phyloP scores from a whole-genome alignment of 2,888 invertebrate species.

The Cheilosia scutellata region DNA sequence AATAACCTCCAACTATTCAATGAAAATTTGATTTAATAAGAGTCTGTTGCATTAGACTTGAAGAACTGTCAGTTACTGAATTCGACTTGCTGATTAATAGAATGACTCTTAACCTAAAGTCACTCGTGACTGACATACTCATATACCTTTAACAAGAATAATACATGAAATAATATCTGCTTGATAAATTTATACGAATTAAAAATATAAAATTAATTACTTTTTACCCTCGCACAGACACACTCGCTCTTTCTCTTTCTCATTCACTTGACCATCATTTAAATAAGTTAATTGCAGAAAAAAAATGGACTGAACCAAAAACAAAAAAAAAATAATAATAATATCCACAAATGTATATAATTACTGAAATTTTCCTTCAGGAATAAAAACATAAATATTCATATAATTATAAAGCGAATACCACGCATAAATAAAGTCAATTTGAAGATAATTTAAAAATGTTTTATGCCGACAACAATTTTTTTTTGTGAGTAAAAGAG shows the following conservation, averaged over 20 bases:
- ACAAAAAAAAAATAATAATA: neutral
- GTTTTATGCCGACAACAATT: slow-evolving; percentile 38
- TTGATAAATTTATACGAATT: slow-evolving; percentile 17
- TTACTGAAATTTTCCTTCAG: slow-evolving; percentile 65
- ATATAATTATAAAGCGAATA: slow-evolving; percentile 61
- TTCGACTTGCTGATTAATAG: too few relatives aligned
- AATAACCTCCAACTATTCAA: too few relatives aligned
- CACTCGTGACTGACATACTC: neutral
- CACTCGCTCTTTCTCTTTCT: neutral
- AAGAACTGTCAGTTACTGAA: too few relatives aligned
- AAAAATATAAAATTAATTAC: slow-evolving; percentile 46
- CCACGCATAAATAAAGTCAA: slow-evolving; percentile 71
- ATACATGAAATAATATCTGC: neutral
- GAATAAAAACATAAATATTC: slow-evolving; percentile 69
- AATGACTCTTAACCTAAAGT: too few relatives aligned
- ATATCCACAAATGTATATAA: slow-evolving; percentile 42
- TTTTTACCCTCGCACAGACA: neutral
- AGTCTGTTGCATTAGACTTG: too few relatives aligned
- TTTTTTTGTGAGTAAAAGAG: slow-evolving; percentile 22
- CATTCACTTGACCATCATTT: slow-evolving; percentile 18
- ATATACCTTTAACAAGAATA: neutral
- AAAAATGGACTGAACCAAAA: neutral
- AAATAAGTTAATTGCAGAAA: slow-evolving; percentile 52
- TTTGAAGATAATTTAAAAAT: slow-evolving; percentile 65
- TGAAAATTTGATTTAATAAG: too few relatives aligned